These are phyloP conservation scores for Sycobia sp. DNA, from an alignment of 1,140 invertebrate species.

Conservation along the genomic window DNA sequence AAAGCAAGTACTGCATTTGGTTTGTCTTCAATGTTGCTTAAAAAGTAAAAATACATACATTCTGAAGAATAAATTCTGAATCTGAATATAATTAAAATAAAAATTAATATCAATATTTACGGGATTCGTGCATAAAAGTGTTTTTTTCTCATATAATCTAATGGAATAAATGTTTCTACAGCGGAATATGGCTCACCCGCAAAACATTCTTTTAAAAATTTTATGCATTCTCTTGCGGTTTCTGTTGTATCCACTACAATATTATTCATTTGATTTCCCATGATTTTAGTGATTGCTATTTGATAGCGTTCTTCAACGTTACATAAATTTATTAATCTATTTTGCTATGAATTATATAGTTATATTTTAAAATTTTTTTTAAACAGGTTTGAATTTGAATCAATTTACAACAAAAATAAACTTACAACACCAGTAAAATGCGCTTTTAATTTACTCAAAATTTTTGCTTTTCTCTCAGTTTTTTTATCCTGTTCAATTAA, in stretches of 20 bases:
- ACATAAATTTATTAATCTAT: conserved; percentile 79
- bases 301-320: conserved; percentile 91
- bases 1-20: conserved; percentile 90
- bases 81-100: too few relatives aligned
- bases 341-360: conserved; percentile 4
- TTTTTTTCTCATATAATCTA: conserved; percentile 91
- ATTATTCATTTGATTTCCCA: conserved; percentile 95
- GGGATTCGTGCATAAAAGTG: conserved; percentile 79
- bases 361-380: neutral
- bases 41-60: too few relatives aligned
- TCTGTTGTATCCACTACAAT: conserved; percentile 97
- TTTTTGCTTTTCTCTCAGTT: conserved; percentile 81
- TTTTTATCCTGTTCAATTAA: neutral
- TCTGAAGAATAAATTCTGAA: too few relatives aligned
- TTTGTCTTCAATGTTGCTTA: conserved; percentile 83
- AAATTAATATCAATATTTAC: too few relatives aligned
- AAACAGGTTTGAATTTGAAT: too few relatives aligned
- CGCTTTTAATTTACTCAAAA: conserved; percentile 92
- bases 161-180: conserved; percentile 89
- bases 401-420: neutral
- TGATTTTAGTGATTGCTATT: conserved; percentile 94
- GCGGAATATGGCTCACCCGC: conserved; percentile 68
- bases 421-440: conserved; percentile 87
- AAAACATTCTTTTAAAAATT: conserved; percentile 93
- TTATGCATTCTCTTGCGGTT: conserved; percentile 91